phyloP scores from a whole-genome alignment of 1,140 invertebrate genomes.

The Drepana arcuata region DNA sequence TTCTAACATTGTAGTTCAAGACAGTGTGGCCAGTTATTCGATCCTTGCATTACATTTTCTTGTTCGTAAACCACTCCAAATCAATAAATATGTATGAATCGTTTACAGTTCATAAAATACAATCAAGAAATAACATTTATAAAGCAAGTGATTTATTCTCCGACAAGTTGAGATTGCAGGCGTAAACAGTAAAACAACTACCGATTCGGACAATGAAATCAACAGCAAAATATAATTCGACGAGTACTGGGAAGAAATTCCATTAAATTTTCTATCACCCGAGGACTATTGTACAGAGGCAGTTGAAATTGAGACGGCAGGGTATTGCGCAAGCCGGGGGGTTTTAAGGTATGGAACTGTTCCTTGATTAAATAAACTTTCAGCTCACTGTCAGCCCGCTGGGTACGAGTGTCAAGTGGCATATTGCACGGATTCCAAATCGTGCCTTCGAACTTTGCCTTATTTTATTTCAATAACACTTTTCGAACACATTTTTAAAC shows the following conservation, averaged over 20 bases:
- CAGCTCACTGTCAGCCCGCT: conserved; percentile 49
- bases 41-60: no score
- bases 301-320: conserved; percentile 59
- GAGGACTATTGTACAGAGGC: conserved; percentile 53
- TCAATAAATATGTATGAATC: no score
- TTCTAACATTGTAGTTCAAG: no score
- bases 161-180: conserved; percentile 6
- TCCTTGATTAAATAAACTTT: conserved; percentile 68
- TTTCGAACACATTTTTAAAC: no score
- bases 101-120: no score
- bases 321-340: conserved; percentile 20
- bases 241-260: conserved; percentile 43
- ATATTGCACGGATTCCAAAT: conserved; percentile 35
- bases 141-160: no score
- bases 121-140: no score
- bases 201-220: conserved; percentile 23
- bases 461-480: no score
- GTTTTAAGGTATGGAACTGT: conserved; percentile 20
- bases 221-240: conserved; percentile 27
- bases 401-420: conserved; percentile 38
- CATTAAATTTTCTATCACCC: conserved; percentile 59
- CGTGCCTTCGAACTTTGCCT: no score
- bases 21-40: no score
- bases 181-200: conserved; percentile 40
- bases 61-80: no score